A percentile compares a stretch with the other conserved stretches of the same genome.
Conservation (phyloP, 2,113 vertebrate genomes). For the Setophaga kirtlandii region DNA sequence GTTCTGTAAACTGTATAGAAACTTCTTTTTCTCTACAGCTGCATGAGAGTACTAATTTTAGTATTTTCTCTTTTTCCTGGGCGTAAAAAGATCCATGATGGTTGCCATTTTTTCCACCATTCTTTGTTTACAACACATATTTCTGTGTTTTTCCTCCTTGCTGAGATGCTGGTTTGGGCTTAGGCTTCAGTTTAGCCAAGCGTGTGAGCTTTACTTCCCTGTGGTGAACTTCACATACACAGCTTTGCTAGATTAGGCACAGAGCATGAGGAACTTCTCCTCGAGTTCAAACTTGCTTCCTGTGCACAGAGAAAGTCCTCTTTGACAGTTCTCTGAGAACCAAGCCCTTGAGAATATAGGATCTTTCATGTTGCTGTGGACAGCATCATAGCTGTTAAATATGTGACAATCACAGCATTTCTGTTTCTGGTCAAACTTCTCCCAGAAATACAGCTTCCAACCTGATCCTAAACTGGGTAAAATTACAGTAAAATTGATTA, state of each 20-base stretch:
- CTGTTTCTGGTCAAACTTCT: not conserved
- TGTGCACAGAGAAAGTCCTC: not conserved
- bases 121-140: too few species aligned
- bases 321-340: not conserved
- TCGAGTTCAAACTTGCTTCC: not conserved
- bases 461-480: not conserved
- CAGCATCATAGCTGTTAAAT: not conserved
- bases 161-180: not conserved
- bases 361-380: not conserved
- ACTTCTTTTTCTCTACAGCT: not conserved
- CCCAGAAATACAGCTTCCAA: not conserved
- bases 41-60: not conserved
- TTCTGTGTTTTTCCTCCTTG: not conserved
- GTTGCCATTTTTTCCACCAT: not conserved
- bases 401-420: not conserved
- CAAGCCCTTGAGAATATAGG: not conserved
- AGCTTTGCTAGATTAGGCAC: not conserved
- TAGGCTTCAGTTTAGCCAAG: not conserved
- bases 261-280: not conserved
- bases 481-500: not conserved
- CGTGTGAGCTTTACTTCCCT: not conserved
- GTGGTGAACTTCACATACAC: not conserved
- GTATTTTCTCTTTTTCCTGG: not conserved
- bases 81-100: not conserved
- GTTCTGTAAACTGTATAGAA: not conserved